A percentile compares a stretch with the other conserved stretches of the same genome.
Conservation (phyloP, 2,888 invertebrate species). For the Xanthia togata region DNA sequence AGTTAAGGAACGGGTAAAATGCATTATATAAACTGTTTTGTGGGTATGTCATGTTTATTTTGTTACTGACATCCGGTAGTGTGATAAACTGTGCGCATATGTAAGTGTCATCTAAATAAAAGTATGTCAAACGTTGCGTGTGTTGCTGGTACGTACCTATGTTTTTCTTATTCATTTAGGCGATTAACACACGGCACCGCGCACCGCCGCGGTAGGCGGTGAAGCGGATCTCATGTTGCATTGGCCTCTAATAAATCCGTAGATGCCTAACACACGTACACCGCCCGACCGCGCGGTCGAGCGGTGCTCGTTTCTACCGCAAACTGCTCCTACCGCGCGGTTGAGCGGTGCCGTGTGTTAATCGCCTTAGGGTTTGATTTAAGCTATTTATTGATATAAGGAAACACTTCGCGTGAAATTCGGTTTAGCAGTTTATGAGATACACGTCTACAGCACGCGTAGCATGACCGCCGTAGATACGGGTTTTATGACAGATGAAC, state of each 20-base stretch:
- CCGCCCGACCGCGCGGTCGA: no score
- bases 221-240: no score
- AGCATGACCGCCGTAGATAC: no score
- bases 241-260: no score
- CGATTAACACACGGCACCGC: no score
- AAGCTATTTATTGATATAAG: not conserved
- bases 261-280: no score
- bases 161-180: conserved; percentile 5
- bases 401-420: not conserved
- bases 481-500: no score
- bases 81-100: conserved; percentile 60
- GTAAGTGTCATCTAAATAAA: conserved; percentile 51
- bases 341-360: no score
- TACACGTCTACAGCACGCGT: not conserved
- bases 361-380: no score
- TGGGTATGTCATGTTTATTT: conserved; percentile 69
- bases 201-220: no score
- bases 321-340: no score
- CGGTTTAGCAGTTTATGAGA: not conserved
- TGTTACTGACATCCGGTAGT: conserved; percentile 67
- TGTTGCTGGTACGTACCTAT: not conserved
- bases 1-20: conserved; percentile 71
- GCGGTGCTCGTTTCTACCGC: no score
- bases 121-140: conserved; percentile 42
- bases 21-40: conserved; percentile 51